Evolutionary conservation across 2,888 invertebrate species (phyloP), one percentile per base, ranked within the genome.

Genomic region (Dyspetes luteomarginatus): DNA sequence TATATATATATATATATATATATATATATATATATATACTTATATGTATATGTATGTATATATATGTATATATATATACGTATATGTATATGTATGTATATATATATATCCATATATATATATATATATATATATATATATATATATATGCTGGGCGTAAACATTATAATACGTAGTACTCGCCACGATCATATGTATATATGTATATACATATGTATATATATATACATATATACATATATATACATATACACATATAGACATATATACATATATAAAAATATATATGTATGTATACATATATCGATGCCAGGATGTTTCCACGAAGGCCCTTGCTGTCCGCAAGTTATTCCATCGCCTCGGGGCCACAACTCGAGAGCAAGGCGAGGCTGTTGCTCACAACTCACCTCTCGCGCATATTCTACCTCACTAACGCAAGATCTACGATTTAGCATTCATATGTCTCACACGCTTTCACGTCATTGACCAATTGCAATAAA

Each of bases 311-410:
- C 75, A 78, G 81, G 84, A 67, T 82, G 84, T 78, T 85, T 85
- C 82, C 81, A 83, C 79, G 84, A 85, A 86, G 83, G 69, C 83
- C 81, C 84, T 85, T 82, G 88, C 89, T 89, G 88, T 90, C 87
- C 87, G n/a, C n/a, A 90, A 90, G 89, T 90, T 90, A 90, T 89
- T 90, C 84, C 86, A 89, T 88, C 83, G 90, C 90, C 89, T 88
- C 86, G 84, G 88, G 90, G 85, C 85, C 22, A 41, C 65, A 89
- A 87, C 86, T 84, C 62, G 65, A 75, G 56, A 55, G 65, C 68
- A 71, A 89, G 88, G 88, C 90, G 88, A 89, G 89, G 89, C 87
- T 86, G 84, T 28, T 82, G 64, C 74, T 85, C 71, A 64, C 58
- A 82, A 81, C 86, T 79, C 86, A 88, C 88, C 88, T 88, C 86